Evolutionary conservation across 2,888 invertebrate species (phyloP), one percentile per base, ranked within the genome.

Genomic region (Nomada ruficornis): DNA sequence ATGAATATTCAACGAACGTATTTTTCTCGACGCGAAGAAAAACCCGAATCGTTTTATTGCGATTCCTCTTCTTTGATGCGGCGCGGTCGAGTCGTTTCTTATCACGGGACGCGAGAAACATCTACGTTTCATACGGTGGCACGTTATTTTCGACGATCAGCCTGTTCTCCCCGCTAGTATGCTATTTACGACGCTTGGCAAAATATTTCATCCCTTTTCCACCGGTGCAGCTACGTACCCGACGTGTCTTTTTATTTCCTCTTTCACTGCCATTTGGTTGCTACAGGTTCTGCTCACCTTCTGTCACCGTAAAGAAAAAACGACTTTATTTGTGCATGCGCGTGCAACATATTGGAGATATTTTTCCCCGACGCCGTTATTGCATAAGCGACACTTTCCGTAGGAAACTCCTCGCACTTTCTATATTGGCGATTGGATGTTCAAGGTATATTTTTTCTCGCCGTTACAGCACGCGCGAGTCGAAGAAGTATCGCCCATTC

Each of bases 1-100:
- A 77, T 80, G 79, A 78, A 80, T 80, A 80, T 78, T 80, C 78
- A 70, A 65, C 59, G 70, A 36, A 2, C 2, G 44, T 29, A 52
- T 60, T 79, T 70, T 77, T 77, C 54, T 54, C 59, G 20, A 13
- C 44, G n/a, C 36, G 29, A 20, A 47, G 54, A 70, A 60, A 78
- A 54, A 60, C 20, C 57, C 15, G 10, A 36, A 60, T 23, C 64
- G 54, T 77, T 78, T 65, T 47, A 60, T 65, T n/a, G 42, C 26
- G 11, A 18, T 4, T 29, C 13, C 20, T 60, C 42, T 23, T 9
- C 29, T n/a, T 42, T 36, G 57, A 65, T n/a, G n/a, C 4, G 1
- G 10, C 23, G n/a, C 4, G 1, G 29, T 5, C 2, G 18, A 7
- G 2, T 15, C 23, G 36, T 26, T 78, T 63, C 77, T 79, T 77